Conservation (phyloP, 2,113 vertebrate species). For the Sinocyclocheilus grahami region DNA sequence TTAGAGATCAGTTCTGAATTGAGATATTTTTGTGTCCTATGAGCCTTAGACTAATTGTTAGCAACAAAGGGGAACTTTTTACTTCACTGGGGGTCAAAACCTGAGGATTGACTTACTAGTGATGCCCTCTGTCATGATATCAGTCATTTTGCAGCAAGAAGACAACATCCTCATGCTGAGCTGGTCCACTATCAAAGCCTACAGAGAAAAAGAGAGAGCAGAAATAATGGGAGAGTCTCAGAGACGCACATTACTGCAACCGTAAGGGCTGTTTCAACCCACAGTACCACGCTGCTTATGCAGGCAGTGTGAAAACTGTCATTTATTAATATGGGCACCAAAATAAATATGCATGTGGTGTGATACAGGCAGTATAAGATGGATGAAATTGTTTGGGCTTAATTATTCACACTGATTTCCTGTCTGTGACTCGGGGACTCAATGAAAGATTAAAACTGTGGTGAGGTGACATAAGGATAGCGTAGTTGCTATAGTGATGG, state of each 20-base stretch:
- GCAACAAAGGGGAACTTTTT: neutral
- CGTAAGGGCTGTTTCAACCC: neutral
- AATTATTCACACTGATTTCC: neutral
- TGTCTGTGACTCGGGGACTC: neutral
- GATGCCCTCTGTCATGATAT: slow-evolving; percentile 99
- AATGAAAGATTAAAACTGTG: neutral
- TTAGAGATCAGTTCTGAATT: neutral
- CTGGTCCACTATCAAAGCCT: slow-evolving; percentile 98
- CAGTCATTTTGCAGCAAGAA: slow-evolving; percentile 99
- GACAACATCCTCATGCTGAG: slow-evolving; percentile 99
- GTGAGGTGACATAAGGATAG: neutral
- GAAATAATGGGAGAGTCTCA: neutral
- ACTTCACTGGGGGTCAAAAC: neutral
- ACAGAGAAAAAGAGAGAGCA: slow-evolving; percentile 26
- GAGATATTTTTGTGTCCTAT: neutral
- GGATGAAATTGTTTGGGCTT: neutral
- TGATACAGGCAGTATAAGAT: neutral
- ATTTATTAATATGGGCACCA: neutral
- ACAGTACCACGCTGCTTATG: neutral
- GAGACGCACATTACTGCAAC: neutral
- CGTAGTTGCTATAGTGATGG: neutral
- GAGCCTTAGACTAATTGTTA: neutral
- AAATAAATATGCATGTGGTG: neutral
- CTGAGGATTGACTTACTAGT: slow-evolving; percentile 84
- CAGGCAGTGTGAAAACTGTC: neutral